Percentiles rank a stretch among this genome's conserved stretches.
Conservation (phyloP, 2,797 vertebrate species). For the Centropyge bicolor region DNA sequence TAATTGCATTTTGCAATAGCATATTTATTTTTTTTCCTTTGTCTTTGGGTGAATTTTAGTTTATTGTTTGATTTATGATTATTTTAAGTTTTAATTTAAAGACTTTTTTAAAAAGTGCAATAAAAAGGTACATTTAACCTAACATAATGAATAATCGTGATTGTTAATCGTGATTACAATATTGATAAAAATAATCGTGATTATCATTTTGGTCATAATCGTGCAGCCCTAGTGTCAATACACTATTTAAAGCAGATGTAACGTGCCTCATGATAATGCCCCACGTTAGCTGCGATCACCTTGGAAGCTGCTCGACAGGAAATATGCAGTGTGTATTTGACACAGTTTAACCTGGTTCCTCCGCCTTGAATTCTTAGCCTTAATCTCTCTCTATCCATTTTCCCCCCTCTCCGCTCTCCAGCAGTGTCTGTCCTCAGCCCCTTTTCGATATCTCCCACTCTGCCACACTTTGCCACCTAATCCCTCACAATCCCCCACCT, state of each 20-base stretch:
- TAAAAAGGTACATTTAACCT: too few relatives aligned
- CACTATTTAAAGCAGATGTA: background rate
- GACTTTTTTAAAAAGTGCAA: too few relatives aligned
- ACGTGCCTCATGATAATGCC: background rate
- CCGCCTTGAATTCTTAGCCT: conserved; percentile 3
- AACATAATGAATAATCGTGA: too few relatives aligned
- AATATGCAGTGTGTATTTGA: background rate
- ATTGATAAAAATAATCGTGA: too few relatives aligned
- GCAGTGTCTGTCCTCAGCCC: conserved; percentile 3
- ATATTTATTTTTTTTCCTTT: too few relatives aligned
- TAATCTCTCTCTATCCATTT: background rate
- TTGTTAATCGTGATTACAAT: too few relatives aligned
- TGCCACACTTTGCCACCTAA: background rate
- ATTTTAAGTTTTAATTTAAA: too few relatives aligned
- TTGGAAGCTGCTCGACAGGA: background rate
- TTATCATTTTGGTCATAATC: too few relatives aligned
- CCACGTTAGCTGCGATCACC: conserved; percentile 20
- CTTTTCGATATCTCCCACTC: background rate
- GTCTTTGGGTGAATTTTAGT: too few relatives aligned
- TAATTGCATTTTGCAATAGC: too few relatives aligned
- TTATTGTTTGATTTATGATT: too few relatives aligned
- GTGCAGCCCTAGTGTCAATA: too few relatives aligned
- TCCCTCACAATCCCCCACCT: conserved; percentile 12
- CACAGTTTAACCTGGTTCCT: background rate
- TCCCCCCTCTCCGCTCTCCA: background rate